Evolutionary conservation across 2,113 vertebrate genomes (phyloP), one percentile per base, ranked within the genome.

Genomic region (Sarotherodon lohbergeri): DNA sequence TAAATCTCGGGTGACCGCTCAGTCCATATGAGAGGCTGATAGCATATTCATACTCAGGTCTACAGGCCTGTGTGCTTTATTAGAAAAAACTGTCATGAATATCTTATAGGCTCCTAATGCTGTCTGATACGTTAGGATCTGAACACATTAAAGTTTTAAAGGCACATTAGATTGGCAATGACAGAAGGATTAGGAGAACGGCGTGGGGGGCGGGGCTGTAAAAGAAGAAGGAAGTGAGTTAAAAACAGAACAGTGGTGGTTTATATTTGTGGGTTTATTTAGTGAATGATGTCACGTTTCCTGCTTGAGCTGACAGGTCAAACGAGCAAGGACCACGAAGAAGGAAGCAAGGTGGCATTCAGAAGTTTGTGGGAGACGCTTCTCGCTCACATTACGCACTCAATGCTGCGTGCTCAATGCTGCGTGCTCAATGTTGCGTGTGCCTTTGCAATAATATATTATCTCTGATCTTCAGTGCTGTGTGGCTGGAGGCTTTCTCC

Each of bases 81-180:
- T 92, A 90, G 90, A 94, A 88, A 94, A 93, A 94, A 84, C 83
- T 66, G 82, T 90, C 90, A 95, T 96, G 90, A 96, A 96, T 96
- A 87, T 96, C 94, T 96, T 84, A 96, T 95, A 88, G 94, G 87
- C 91, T 92, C 88, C 89, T 94, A 95, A 94, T 94, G 90, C 93
- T 79, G 88, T 83, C 88, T 87, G 91, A 92, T 92, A 91, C 88
- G 84, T 92, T 73, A 84, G 91, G 89, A 93, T 94, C 92, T 81
- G 91, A 66, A 88, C 56, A 81, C 93, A 95, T 95, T 92, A 94
- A 95, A 92, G 84, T 94, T 95, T 94, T 82, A 95, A 63, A 80
- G 14, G 76, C 86, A 29, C 88, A 39, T 90, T 80, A 80, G 82
- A 86, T 63, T 54, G 79, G 82, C 55, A 82, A 68, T 80, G 87